Base-by-base conservation (phyloP, 2,888 invertebrate genomes). In the Sialis fuliginosa region DNA sequence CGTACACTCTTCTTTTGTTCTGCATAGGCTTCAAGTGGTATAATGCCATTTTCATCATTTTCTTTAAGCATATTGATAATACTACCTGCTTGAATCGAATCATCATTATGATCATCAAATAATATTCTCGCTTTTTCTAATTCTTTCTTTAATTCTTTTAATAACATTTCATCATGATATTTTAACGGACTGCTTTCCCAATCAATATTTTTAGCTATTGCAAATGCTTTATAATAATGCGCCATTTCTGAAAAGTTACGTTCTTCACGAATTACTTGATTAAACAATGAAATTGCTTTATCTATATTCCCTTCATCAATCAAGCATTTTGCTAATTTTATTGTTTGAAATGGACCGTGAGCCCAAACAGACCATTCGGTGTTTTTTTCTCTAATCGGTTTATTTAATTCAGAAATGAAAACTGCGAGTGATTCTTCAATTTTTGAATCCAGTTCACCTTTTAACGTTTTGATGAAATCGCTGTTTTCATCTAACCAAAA, bases 171-270 rank as follows among this genome's bases (percentile, higher is more conserved):
- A 4, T 22, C 22, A 2, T 22, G 2, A 22, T 22, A 2, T 22
- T 22, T 22, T 22, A 22, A 22, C 22, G 22, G 22, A 22, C 4
- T 22, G 22, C 22, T 22, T 22, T 22, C 22, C 22, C 22, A 22
- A 22, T 22, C 22, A 22, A 22, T 22, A 22, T 22, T 22, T 42
- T 48, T 52, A n/a, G 41, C 45, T 33, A 51, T 40, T 7, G 51
- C 54, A 51, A 49, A 54, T 13, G 56, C 56, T 42, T 55, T 58
- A 44, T 59, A 58, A 51, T 59, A 59, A 44, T 50, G 54, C 8
- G 59, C 58, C 9, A 53, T 53, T 49, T 53, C 57, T 9, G 53
- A 54, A 47, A 56, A 57, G 10, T 46, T 9, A 39, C 53, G 53
- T 49, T 59, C 59, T 8, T 47, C 2, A 8, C 54, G 32, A 42